phyloP scores from a whole-genome alignment of 2,888 invertebrate genomes.

The Rhodophaea formosa region DNA sequence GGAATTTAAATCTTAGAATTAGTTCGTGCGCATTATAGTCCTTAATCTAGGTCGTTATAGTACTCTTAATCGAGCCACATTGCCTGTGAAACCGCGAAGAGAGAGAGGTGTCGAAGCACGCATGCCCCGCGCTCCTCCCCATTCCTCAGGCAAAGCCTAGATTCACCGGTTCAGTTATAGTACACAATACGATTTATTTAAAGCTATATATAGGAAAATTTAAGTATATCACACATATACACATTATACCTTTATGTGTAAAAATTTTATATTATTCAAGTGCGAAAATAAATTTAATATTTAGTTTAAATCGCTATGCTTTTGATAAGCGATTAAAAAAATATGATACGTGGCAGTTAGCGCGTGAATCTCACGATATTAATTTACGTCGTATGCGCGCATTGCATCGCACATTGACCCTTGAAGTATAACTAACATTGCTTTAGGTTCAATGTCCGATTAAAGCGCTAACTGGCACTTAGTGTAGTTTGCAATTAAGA shows the following conservation, averaged over 20 bases:
- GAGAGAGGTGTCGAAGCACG: no score
- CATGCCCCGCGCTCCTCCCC: no score
- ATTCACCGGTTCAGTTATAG: background rate
- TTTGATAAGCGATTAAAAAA: background rate
- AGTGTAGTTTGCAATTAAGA: no score
- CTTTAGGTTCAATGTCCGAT: no score
- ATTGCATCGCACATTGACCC: no score
- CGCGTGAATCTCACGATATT: no score
- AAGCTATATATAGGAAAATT: conserved; percentile 38
- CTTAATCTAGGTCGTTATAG: conserved; percentile 3
- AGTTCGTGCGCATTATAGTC: background rate
- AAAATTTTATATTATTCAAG: background rate
- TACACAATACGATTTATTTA: conserved; percentile 26
- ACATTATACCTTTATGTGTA: background rate
- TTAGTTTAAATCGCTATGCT: background rate
- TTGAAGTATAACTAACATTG: no score
- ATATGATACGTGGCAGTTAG: no score
- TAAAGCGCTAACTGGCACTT: no score
- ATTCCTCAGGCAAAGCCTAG: no score
- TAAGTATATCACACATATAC: conserved; percentile 33
- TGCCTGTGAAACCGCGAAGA: no score
- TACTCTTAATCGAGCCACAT: conserved; percentile 5
- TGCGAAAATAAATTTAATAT: background rate
- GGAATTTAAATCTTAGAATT: background rate
- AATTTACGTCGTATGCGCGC: no score